A percentile compares a stretch with the other conserved stretches of the same genome.
Evolutionary conservation across 2,888 invertebrate genomes (phyloP).

Genomic region (Synergus laeviventris): DNA sequence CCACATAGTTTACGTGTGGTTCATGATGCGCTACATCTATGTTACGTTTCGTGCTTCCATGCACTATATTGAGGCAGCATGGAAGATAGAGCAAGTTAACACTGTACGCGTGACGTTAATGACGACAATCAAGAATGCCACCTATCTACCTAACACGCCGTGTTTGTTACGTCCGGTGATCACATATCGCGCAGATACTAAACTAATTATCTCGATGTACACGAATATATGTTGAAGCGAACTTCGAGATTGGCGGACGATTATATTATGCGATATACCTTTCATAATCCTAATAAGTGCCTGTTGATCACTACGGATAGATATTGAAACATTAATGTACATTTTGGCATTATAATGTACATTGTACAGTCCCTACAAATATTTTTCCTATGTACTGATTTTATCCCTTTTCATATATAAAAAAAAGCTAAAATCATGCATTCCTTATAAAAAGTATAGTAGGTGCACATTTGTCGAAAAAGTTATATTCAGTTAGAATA

Average conservation of each 20-base stretch:
- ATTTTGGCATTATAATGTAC: background rate
- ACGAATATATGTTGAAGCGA: constrained; percentile 19
- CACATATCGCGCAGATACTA: constrained; percentile 47
- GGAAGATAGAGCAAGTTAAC: constrained; percentile 52
- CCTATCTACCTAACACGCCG: constrained; percentile 28
- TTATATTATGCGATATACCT: constrained; percentile 26
- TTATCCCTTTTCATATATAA: too few species aligned
- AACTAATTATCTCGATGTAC: constrained; percentile 55
- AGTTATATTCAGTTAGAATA: too few species aligned
- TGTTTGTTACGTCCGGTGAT: constrained; percentile 52
- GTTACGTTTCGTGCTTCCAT: constrained; percentile 42
- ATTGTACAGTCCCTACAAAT: background rate
- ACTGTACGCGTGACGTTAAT: constrained; percentile 54
- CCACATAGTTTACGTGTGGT: background rate
- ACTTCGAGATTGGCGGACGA: constrained; percentile 37
- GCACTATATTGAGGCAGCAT: constrained; percentile 36
- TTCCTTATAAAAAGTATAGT: too few species aligned
- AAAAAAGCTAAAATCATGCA: too few species aligned
- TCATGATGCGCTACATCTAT: constrained; percentile 29
- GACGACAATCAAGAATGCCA: constrained; percentile 49
- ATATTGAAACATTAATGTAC: constrained; percentile 24
- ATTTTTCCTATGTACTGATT: background rate
- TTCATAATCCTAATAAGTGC: constrained; percentile 38
- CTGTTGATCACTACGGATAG: constrained; percentile 23
- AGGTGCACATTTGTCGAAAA: too few species aligned